Percentiles rank a stretch among this genome's conserved stretches.
These are phyloP conservation scores for Zenarchopterus dispar DNA, from an alignment of 2,797 vertebrate genomes.

Conservation along the genomic window DNA sequence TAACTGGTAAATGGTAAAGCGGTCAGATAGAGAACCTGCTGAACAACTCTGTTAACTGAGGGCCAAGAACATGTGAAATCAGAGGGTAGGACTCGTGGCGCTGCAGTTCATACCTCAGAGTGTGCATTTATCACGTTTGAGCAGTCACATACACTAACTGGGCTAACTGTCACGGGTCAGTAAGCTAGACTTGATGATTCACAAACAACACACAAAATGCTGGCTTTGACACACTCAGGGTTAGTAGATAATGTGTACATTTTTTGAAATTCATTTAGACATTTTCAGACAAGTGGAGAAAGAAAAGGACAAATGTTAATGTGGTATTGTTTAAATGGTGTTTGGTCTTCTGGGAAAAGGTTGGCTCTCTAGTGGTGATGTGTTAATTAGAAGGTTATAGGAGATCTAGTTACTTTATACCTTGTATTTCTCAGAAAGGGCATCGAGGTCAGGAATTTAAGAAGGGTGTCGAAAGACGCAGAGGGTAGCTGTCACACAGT, in stretches of 20 bases:
- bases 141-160: constrained; percentile 30
- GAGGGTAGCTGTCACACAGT: constrained; percentile 48
- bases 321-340: constrained; percentile 39
- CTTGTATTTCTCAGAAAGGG: constrained; percentile 36
- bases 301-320: constrained; percentile 41
- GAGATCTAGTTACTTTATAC: constrained; percentile 44
- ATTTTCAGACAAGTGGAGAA: constrained; percentile 4
- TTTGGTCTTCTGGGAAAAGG: constrained; percentile 41
- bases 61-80: constrained; percentile 37
- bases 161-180: constrained; percentile 29
- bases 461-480: constrained; percentile 21
- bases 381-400: constrained; percentile 48
- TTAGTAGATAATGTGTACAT: constrained; percentile 11
- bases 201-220: constrained; percentile 21
- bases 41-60: constrained; percentile 25
- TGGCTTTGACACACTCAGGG: constrained; percentile 9
- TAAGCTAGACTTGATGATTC: constrained; percentile 13
- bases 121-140: constrained; percentile 40
- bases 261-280: constrained; percentile 23
- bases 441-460: constrained; percentile 56
- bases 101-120: constrained; percentile 26
- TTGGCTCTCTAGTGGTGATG: constrained; percentile 18
- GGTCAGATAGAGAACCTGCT: neutral
- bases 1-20: too few species aligned
- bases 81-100: neutral